Base-by-base conservation (phyloP, 2,113 vertebrate genomes). In the Oophaga pumilio region DNA sequence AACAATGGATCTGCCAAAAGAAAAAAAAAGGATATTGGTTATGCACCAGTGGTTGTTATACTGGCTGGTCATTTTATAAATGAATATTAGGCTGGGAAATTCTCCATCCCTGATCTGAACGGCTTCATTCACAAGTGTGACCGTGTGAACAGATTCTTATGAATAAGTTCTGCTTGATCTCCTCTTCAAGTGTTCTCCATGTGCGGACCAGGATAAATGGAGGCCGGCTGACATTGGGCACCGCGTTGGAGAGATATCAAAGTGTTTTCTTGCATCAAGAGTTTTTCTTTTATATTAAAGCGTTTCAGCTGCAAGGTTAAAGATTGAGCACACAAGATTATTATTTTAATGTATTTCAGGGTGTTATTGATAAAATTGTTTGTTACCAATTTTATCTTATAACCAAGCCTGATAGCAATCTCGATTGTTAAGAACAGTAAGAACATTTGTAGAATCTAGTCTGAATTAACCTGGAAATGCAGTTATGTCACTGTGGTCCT, bases 141-240 rank as follows among this genome's bases (percentile, higher is more conserved):
- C 71, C 71, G 71, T 74, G 71, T 74, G 71, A 74, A 49, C 69
- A 50, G 71, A 50, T 74, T 74, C 71, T 50, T 49, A 74, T 74
- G 71, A 74, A 49, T 49, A 50, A 74, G 7, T 74, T 74, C 20
- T 49, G 71, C 71, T 50, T 74, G 2, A 74, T 74, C 71, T 74
- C 71, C 71, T 71, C 28, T 43, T 33, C 28, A 73, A 43, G 17
- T 26, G 14, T 73, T 43, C 17, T 49, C 33, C 43, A 50, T 74
- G 71, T 74, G 71, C 33, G 33, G 71, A 74, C 71, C 43, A 5
- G 71, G 28, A 73, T 33, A 73, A 50, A 49, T 74, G 71, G 71
- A 50, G 18, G 33, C 18, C 43, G 43, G 33, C 71, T 5, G 71
- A 74, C 43, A 50, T 1, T 10, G 2, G 4, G 0, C 69, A 43